Evolutionary conservation across 2,888 invertebrate species (phyloP), one percentile per base, ranked within the genome.

Genomic region (Allygus modestus): DNA sequence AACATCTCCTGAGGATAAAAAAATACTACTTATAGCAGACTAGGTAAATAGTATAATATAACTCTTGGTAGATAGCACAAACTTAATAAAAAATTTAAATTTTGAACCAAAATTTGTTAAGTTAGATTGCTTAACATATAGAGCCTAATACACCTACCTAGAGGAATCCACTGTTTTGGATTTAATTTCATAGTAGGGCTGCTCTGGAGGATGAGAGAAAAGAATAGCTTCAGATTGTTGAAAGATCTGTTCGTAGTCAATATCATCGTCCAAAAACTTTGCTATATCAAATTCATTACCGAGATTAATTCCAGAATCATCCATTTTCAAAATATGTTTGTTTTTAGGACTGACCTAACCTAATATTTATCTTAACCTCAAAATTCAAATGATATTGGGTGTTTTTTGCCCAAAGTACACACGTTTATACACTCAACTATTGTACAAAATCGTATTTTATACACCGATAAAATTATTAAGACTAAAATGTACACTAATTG

Each of bases 271-370:
- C 7, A 77, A 51, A 31, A 26, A 77, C 28, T 77, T 17, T n/a
- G 28, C 77, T 28, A 77, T 26, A 46, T 77, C 77, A 46, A 46
- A 77, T 1, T 23, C 65, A 28, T 28, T 28, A 23, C 20, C 5
- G 1, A 77, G 26, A 28, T 77, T 43, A 26, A 77, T 46, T 2
- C 77, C 77, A 51, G 77, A 77, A n/a, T 77, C 77, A 77, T 77
- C 43, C 77, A 77, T 77, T 71, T 65, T 31, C 26, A 28, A 65
- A 65, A 28, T 23, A 0, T 5, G 20, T 7, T 23, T 58, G 58
- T 1, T 20, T 58, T 20, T 23, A 58, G 15, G 2, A 4, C n/a
- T 51, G 51, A 26, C 15, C 20, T 58, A 58, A 46, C 46, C 46
- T 58, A 58, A 58, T 23, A 58, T 1, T 58, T n/a, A n/a, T 12